phyloP scores from a whole-genome alignment of 2,888 invertebrate genomes.

The Phoronis australis region DNA sequence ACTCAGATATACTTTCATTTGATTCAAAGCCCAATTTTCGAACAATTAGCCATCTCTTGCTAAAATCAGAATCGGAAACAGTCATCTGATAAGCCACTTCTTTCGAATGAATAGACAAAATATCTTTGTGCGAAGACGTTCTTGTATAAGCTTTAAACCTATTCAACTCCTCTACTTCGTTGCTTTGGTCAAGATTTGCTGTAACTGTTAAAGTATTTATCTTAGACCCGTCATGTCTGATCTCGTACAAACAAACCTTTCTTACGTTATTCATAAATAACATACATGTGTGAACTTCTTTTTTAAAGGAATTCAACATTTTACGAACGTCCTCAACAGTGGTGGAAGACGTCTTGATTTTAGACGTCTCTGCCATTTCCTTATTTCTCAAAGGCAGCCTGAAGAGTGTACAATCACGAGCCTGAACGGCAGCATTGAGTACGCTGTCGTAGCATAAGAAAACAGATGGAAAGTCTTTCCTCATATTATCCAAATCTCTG shows the following conservation, averaged over 20 bases:
- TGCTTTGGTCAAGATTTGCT: slow-evolving; percentile 4
- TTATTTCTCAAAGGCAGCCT: slow-evolving; percentile 35
- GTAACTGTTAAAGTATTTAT: slow-evolving; percentile 13
- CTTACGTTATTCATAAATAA: slow-evolving; percentile 37
- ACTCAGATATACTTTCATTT: no score
- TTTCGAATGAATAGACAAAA: no score
- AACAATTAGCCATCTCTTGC: slow-evolving; percentile 26
- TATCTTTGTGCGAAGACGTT: no score
- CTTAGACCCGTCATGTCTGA: slow-evolving; percentile 12
- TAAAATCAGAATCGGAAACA: background rate
- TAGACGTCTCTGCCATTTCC: slow-evolving; percentile 24
- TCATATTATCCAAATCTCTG: no score
- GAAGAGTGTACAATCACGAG: slow-evolving; percentile 43
- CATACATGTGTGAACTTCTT: slow-evolving; percentile 28
- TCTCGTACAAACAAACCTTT: slow-evolving; percentile 20
- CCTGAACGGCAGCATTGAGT: no score
- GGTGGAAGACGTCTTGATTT: slow-evolving; percentile 21
- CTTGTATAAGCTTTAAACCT: slow-evolving; percentile 5
- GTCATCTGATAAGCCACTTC: no score
- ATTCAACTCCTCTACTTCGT: background rate
- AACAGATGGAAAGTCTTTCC: no score
- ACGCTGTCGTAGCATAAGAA: no score
- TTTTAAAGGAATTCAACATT: slow-evolving; percentile 23
- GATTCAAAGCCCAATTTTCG: slow-evolving; percentile 25
- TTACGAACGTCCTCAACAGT: slow-evolving; percentile 13